Evolutionary conservation across 2,888 invertebrate species (phyloP), one percentile per base, ranked within the genome.

Genomic region (Cosmia trapezina): DNA sequence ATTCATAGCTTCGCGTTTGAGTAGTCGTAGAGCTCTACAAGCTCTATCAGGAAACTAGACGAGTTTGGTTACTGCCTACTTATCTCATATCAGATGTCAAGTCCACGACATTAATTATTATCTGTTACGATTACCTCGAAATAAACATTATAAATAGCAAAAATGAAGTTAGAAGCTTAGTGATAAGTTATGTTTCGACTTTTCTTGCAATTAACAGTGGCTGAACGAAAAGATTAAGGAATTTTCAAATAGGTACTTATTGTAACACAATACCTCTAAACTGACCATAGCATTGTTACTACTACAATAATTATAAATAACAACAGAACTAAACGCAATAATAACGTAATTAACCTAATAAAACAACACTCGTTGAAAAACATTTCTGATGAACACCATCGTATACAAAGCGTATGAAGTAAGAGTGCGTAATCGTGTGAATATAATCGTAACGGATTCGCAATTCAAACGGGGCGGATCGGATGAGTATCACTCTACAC

Each of bases 81-180:
- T 77, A 77, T 83, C 75, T 78, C 53, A 47, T 53, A 54, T 64
- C n/a, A 67, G 66, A 82, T 79, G 75, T 85, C 80, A 81, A 81
- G 76, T 70, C 41, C 66, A 78, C 62, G 70, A 67, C 81, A 59
- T 64, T 54, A 73, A 67, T 71, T 76, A 69, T 73, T 67, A 85
- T 74, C 70, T 68, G 43, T 70, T 62, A 57, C 51, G 71, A 78
- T 76, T 56, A 51, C 63, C 59, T 68, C 12, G 28, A 73, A 73
- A 67, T 73, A 57, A 70, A 59, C n/a, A 17, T 45, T 51, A 11
- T 28, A 45, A 43, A 7, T 37, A 37, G 4, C 56, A 45, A 70
- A 70, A 14, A 61, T 17, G 28, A 45, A 59, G 37, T 59, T 62
- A 33, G 14, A 53, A 57, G n/a, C 33, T n/a, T 33, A 28, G 9